A percentile compares a stretch with the other conserved stretches of the same genome.
These are phyloP conservation scores for Hyperoplus lanceolatus DNA, from an alignment of 2,797 vertebrate genomes.

Conservation along the genomic window DNA sequence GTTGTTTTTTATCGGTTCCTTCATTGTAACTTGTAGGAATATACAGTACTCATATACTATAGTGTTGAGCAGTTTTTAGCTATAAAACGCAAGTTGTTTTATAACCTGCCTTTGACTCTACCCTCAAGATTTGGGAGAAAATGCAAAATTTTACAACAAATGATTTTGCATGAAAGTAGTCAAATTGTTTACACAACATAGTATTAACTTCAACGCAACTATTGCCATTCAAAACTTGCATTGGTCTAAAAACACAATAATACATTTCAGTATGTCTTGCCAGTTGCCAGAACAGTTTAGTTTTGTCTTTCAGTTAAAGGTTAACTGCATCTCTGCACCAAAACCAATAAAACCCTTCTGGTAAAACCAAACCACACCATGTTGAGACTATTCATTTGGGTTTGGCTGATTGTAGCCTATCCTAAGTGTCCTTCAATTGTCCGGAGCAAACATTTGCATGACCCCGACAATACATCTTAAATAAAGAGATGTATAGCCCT, in stretches of 20 bases:
- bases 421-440: conserved; percentile 13
- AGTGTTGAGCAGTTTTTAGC: background rate
- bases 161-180: background rate
- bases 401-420: conserved; percentile 45
- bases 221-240: background rate
- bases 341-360: conserved; percentile 15
- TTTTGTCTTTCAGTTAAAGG: conserved; percentile 7
- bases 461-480: conserved; percentile 1
- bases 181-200: background rate
- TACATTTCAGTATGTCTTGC: background rate
- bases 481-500: conserved; percentile 2
- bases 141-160: background rate
- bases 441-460: conserved; percentile 16
- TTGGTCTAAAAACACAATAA: background rate
- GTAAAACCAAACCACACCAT: conserved; percentile 58
- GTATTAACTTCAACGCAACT: background rate
- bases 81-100: background rate
- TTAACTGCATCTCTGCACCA: conserved; percentile 27
- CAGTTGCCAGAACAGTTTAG: background rate
- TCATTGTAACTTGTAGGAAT: background rate
- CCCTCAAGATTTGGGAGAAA: too few species aligned
- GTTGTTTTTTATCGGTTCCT: background rate
- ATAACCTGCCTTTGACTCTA: background rate
- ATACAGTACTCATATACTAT: background rate
- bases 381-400: conserved; percentile 62